Base-by-base conservation (phyloP, 1,140 invertebrate genomes). In the Scaptomyza pallida region DNA sequence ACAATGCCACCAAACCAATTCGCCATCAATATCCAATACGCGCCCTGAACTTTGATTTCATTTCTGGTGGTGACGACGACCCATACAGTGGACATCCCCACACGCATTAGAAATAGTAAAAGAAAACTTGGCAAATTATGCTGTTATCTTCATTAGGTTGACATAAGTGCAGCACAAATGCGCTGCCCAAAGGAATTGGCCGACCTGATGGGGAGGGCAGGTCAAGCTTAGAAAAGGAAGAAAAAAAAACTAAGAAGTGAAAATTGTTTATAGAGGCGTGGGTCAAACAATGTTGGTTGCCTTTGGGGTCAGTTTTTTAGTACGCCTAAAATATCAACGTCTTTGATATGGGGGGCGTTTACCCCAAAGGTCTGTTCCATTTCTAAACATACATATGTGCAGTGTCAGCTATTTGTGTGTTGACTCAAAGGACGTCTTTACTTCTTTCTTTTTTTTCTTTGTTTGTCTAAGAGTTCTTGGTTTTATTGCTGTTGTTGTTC, bases 121-220 rank as follows among this genome's bases (percentile, higher is more conserved):
- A 54, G 13, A 30, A 26, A 75, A 68, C 50, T 64, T 85, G 57
- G 61, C 83, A 88, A 89, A 89, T 88, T 88, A 89, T 89, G 83
- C 78, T 88, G 83, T 88, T 88, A 88, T 88, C 82, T 88, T 88
- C 82, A 88, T 88, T 88, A 88, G 83, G 78, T 68, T 86, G 72
- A 88, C 82, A 88, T 88, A 88, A 89, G 82, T 89, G 82, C 82
- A 89, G 78, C 81, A 72, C 82, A 82, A 88, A 86, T 86, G 78
- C 74, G 76, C 67, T 16, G 75, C 78, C 82, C 82, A 72, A 62
- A 82, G 82, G 82, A 85, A 85, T 85, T 76, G 68, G 13, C 30
- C 12, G 5, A 13, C 33, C 6, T 26, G 26, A 2, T 16, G 23
- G 19, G 9, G 30, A n/a, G n/a, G n/a, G n/a, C n/a, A n/a, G 43